Evolutionary conservation across 2,113 vertebrate species (phyloP), one percentile per base, ranked within the genome.

Genomic region (Corvus moneduloides): DNA sequence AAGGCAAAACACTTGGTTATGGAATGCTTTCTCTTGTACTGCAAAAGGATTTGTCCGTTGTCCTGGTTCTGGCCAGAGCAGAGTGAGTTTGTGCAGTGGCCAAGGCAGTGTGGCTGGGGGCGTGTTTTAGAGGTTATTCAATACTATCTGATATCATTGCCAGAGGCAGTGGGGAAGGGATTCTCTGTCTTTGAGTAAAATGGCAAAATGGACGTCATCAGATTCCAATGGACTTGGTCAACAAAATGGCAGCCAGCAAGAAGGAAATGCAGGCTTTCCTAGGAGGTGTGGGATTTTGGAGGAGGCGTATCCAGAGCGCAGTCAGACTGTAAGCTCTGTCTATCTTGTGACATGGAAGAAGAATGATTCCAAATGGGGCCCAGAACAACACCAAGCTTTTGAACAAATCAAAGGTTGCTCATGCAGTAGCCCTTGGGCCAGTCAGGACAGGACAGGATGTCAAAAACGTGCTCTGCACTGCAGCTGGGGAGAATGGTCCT

Each of bases 91-190:
- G 76, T 69, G 41, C 41, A 55, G 54, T 35, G 23, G 21, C 6
- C 1, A 1, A 52, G 63, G 46, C 9, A 37, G 6, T 0, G 1
- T 37, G 39, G 14, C 19, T 54, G 12, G 39, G 39, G 23, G 4
- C 46, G 7, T 33, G 12, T 76, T 48, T 35, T 43, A 35, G 35
- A 41, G 30, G 32, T 55, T 76, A 27, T 76, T 76, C 24, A 15
- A 19, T 27, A 13, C 30, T 30, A 28, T 48, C 1, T 55, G 23
- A 8, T 20, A 13, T 46, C 16, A 8, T 22, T 54, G 28, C 20
- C 39, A 46, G 46, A 39, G 13, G 20, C 0, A 0, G 9, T 61
- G 9, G 3, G 33, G 44, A 67, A 37, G 33, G 41, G 16, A 8
- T 13, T 78, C 24, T 71, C 33, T 69, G 12, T 39, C 39, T 35